A percentile compares a stretch with the other conserved stretches of the same genome.
Evolutionary conservation across 2,888 invertebrate species (phyloP).

Genomic region (Nemotelus pantherinus): DNA sequence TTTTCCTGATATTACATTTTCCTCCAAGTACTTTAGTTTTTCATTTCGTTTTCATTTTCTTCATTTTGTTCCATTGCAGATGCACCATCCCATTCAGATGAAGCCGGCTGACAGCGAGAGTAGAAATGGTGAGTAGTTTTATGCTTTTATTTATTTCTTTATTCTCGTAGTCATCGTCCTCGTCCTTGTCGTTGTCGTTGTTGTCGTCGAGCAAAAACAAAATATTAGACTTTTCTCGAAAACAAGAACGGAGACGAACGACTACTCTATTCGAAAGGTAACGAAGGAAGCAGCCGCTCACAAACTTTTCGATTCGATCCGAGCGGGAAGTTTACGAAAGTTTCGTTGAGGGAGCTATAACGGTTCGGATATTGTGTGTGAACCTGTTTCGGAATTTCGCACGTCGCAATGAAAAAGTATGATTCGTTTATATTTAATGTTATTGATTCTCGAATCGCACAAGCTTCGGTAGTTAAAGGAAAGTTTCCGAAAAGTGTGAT

Average conservation of each 20-base stretch:
- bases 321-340: too few species aligned
- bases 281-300: too few species aligned
- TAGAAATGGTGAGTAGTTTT: slow-evolving; percentile 87
- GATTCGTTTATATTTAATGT: too few species aligned
- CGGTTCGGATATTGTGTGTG: too few species aligned
- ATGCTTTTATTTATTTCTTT: slow-evolving; percentile 19
- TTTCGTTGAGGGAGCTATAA: too few species aligned
- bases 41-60: not conserved
- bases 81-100: slow-evolving; percentile 99
- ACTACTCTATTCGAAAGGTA: too few species aligned
- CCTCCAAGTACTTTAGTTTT: not conserved
- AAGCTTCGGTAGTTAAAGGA: too few species aligned
- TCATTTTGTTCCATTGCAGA: slow-evolving; percentile 74
- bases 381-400: too few species aligned
- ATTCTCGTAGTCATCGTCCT: slow-evolving; percentile 32
- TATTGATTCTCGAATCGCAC: too few species aligned
- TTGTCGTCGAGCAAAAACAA: not conserved
- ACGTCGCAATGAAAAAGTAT: too few species aligned
- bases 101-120: slow-evolving; percentile 99
- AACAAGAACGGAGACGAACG: not conserved
- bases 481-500: too few species aligned
- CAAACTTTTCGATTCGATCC: too few species aligned
- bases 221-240: slow-evolving; percentile 13
- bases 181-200: not conserved
- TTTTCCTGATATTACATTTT: slow-evolving; percentile 33